These are phyloP conservation scores for Belgica antarctica DNA, from an alignment of 2,888 invertebrate species.

Conservation along the genomic window DNA sequence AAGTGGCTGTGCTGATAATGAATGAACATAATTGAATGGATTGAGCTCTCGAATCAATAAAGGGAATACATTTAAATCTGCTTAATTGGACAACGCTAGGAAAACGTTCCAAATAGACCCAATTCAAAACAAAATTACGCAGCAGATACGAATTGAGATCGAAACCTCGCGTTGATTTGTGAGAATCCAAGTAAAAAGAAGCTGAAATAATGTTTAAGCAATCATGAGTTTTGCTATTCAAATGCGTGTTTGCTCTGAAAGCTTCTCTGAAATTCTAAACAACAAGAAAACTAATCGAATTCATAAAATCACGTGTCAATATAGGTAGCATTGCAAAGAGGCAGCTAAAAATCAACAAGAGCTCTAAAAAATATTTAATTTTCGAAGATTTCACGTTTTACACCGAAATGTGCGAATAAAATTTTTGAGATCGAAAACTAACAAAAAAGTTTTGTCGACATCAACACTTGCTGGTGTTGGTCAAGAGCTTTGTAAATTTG, in stretches of 20 bases:
- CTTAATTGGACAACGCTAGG: not conserved
- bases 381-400: too few species aligned
- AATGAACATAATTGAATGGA: conserved; percentile 9
- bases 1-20: conserved; percentile 5
- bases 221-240: not conserved
- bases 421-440: not conserved
- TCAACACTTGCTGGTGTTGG: conserved; percentile 1
- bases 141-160: conserved; percentile 4
- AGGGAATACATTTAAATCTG: not conserved
- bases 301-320: conserved; percentile 27
- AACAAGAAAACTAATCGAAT: too few species aligned
- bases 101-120: not conserved
- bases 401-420: conserved; percentile 20
- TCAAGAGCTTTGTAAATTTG: too few species aligned
- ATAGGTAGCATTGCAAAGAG: too few species aligned
- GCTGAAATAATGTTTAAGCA: not conserved
- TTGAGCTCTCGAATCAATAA: not conserved
- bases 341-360: too few species aligned
- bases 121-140: not conserved
- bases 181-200: too few species aligned
- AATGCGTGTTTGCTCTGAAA: not conserved
- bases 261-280: not conserved
- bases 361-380: conserved; percentile 4
- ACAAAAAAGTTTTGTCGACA: not conserved
- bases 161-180: too few species aligned